Evolutionary conservation across 2,888 invertebrate genomes (phyloP).

Genomic region (Baccha elongata): DNA sequence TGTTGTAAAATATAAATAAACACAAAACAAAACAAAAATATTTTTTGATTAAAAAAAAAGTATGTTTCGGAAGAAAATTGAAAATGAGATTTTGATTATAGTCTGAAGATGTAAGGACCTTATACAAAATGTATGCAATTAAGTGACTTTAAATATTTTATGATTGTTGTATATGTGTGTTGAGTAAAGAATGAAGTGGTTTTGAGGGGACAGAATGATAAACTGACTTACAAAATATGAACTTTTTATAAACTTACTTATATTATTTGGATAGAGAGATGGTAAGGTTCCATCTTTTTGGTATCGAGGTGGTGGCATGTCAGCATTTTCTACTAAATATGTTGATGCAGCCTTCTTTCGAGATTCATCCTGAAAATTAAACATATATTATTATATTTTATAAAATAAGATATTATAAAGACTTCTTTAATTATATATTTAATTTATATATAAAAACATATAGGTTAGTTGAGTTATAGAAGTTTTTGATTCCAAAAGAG

Average conservation of each 20-base stretch:
- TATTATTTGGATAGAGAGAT: conserved; percentile 85
- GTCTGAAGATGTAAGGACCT: background rate
- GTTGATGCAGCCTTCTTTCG: conserved; percentile 84
- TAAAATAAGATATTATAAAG: too few species aligned
- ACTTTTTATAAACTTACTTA: conserved; percentile 83
- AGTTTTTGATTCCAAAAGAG: too few species aligned
- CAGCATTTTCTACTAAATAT: conserved; percentile 84
- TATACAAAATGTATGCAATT: too few species aligned
- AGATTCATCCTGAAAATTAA: conserved; percentile 79
- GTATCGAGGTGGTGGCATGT: conserved; percentile 85
- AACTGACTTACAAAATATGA: too few species aligned
- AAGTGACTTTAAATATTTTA: too few species aligned
- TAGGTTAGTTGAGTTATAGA: too few species aligned
- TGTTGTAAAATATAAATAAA: background rate
- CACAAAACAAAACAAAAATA: background rate
- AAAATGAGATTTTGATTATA: background rate
- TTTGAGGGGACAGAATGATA: background rate
- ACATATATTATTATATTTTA: background rate
- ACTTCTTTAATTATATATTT: too few species aligned
- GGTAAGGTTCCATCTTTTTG: conserved; percentile 86
- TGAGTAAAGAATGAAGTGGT: background rate
- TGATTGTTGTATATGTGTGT: background rate
- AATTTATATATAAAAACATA: too few species aligned
- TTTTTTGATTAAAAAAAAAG: background rate
- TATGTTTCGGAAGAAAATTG: background rate